Evolutionary conservation across 1,140 invertebrate species (phyloP).

Genomic region (Drosophila sp.): DNA sequence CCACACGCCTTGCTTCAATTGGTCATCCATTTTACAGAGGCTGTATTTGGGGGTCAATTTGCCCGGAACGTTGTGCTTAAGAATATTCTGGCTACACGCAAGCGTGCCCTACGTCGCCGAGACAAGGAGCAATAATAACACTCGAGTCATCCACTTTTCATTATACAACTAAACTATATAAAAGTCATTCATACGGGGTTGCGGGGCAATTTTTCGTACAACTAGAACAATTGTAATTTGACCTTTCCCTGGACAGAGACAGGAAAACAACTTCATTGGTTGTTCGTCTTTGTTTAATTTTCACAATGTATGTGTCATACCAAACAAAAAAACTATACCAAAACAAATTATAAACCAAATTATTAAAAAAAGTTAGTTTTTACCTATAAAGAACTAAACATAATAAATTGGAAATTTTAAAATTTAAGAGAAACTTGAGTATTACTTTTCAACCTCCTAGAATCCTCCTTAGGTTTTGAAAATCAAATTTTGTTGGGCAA

Average conservation of each 20-base stretch:
- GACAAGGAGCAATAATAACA: slow-evolving; percentile 63
- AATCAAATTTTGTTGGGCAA: too few relatives aligned
- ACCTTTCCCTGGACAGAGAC: neutral
- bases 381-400: slow-evolving; percentile 16
- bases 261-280: neutral
- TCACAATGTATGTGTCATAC: slow-evolving; percentile 23
- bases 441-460: too few relatives aligned
- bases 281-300: neutral
- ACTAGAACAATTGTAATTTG: slow-evolving; percentile 3
- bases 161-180: neutral
- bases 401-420: slow-evolving; percentile 23
- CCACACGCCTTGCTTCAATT: slow-evolving; percentile 88
- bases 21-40: slow-evolving; percentile 59
- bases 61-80: slow-evolving; percentile 69
- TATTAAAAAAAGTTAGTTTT: slow-evolving; percentile 24
- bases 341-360: slow-evolving; percentile 11
- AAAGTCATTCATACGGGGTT: slow-evolving; percentile 15
- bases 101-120: slow-evolving; percentile 62
- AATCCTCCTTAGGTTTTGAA: too few relatives aligned
- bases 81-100: slow-evolving; percentile 62
- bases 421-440: neutral
- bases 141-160: neutral
- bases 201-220: slow-evolving; percentile 16
- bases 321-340: slow-evolving; percentile 24
- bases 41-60: slow-evolving; percentile 65